Percentiles rank a stretch among this genome's conserved stretches.
phyloP scores from a whole-genome alignment of 2,888 invertebrate species.

The Sminthurides aquaticus region DNA sequence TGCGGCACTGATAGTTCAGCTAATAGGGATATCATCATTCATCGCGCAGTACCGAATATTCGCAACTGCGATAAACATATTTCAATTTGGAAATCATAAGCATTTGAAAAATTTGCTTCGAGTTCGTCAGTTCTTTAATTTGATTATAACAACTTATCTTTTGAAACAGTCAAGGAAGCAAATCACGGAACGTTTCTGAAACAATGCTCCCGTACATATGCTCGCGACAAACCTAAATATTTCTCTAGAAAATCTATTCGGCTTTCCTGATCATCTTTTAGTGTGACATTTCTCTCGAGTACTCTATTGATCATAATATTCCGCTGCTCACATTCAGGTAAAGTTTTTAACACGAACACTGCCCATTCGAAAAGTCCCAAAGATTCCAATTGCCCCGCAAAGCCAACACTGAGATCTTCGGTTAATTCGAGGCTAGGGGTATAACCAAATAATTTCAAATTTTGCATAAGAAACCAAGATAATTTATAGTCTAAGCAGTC shows the following conservation, averaged over 20 bases:
- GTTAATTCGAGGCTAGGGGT: slow-evolving; percentile 55
- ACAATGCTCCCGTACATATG: slow-evolving; percentile 15
- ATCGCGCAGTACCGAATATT: no score
- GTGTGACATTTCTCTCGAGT: slow-evolving; percentile 46
- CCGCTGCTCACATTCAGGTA: slow-evolving; percentile 42
- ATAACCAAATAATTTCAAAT: slow-evolving; percentile 60
- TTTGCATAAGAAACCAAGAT: slow-evolving; percentile 68
- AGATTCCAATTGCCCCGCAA: slow-evolving; percentile 75
- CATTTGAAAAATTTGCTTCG: no score
- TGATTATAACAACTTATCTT: no score
- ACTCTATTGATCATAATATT: slow-evolving; percentile 19
- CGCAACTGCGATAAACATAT: background rate
- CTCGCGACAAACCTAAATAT: slow-evolving; percentile 10
- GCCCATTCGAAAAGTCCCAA: slow-evolving; percentile 80
- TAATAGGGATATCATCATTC: no score
- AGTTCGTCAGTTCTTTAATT: no score
- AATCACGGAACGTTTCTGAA: background rate
- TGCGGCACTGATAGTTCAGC: no score
- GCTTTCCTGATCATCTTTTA: slow-evolving; percentile 23
- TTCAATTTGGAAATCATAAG: background rate
- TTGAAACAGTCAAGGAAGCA: background rate
- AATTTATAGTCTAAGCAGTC: slow-evolving; percentile 76
- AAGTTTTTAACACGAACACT: slow-evolving; percentile 59
- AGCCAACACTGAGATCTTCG: slow-evolving; percentile 59
- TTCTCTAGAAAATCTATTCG: slow-evolving; percentile 13